A percentile compares a stretch with the other conserved stretches of the same genome.
Evolutionary conservation across 1,140 invertebrate genomes (phyloP).

Genomic region (Ptiloglossa arizonensis): DNA sequence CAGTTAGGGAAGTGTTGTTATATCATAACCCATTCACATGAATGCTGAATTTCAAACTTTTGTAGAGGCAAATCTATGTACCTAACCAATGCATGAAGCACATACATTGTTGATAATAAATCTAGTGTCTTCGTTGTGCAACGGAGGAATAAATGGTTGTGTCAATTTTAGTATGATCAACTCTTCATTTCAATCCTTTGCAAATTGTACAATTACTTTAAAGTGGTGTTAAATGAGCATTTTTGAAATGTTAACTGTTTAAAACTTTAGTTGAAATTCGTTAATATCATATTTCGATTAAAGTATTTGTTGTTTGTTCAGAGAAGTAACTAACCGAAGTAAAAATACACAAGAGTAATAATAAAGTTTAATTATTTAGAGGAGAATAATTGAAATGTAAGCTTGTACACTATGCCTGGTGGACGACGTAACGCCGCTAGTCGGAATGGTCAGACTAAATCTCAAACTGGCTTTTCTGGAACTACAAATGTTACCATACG

Average conservation of each 20-base stretch:
- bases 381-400: slow-evolving; percentile 19
- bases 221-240: neutral
- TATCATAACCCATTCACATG: too few relatives aligned
- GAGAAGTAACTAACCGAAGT: neutral
- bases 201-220: neutral
- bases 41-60: too few relatives aligned
- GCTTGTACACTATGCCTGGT: slow-evolving; percentile 69
- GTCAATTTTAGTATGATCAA: neutral
- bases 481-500: slow-evolving; percentile 45
- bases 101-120: too few relatives aligned
- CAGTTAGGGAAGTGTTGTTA: too few relatives aligned
- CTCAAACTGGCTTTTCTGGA: slow-evolving; percentile 54
- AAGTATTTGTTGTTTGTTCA: too few relatives aligned
- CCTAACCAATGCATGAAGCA: too few relatives aligned
- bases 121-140: too few relatives aligned
- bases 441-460: slow-evolving; percentile 67
- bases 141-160: neutral
- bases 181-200: neutral
- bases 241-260: neutral
- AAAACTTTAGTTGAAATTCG: too few relatives aligned
- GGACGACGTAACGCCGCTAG: slow-evolving; percentile 74
- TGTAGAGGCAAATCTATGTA: too few relatives aligned
- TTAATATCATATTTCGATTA: too few relatives aligned
- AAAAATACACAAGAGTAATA: neutral
- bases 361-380: neutral